Conservation (phyloP, 2,888 invertebrate genomes). For the Andrena haemorrhoa region DNA sequence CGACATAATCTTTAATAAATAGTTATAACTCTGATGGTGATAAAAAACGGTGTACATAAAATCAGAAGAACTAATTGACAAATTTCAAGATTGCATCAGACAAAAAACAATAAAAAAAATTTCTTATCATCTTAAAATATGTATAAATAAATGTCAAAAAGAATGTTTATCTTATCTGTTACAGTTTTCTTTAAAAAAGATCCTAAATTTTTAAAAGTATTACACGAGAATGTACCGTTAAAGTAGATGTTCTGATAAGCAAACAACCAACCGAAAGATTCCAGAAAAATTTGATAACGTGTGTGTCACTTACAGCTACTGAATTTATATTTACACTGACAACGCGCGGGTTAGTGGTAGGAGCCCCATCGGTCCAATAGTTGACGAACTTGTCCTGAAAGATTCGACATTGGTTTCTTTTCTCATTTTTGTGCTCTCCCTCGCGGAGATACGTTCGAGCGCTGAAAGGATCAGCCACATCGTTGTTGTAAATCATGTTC, state of each 20-base stretch:
- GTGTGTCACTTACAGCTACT: slow-evolving; percentile 77
- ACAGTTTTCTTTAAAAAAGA: too few species aligned
- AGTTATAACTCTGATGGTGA: too few species aligned
- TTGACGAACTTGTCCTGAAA: slow-evolving; percentile 83
- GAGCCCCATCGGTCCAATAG: slow-evolving; percentile 79
- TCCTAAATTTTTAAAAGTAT: too few species aligned
- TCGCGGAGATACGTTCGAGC: slow-evolving; percentile 45
- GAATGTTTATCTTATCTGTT: too few species aligned
- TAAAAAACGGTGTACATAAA: too few species aligned
- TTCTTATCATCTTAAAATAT: too few species aligned
- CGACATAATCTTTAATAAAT: too few species aligned
- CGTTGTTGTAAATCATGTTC: slow-evolving; percentile 62
- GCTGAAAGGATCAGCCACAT: slow-evolving; percentile 74
- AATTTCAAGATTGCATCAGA: too few species aligned
- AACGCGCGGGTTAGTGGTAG: slow-evolving; percentile 77
- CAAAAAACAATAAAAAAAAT: too few species aligned
- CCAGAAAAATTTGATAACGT: not conserved
- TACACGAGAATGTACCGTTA: too few species aligned
- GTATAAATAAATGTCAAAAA: too few species aligned
- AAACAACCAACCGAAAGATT: not conserved
- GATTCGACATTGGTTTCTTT: slow-evolving; percentile 51
- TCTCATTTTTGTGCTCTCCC: slow-evolving; percentile 12
- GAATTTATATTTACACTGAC: slow-evolving; percentile 82
- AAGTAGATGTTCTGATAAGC: not conserved
- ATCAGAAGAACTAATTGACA: too few species aligned